phyloP scores from a whole-genome alignment of 2,797 vertebrate genomes.

The Pantherophis vulpinus region DNA sequence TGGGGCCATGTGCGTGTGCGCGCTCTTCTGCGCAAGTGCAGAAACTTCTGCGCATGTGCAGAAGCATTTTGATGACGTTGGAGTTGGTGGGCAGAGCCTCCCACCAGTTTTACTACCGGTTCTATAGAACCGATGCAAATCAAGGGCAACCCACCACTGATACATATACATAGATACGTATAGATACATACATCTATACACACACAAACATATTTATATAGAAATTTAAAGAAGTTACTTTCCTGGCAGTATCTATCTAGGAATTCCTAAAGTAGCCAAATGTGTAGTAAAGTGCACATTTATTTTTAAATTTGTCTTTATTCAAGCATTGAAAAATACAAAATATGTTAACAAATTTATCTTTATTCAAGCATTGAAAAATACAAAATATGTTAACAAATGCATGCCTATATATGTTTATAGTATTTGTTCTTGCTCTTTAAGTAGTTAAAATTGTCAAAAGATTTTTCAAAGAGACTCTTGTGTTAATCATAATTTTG shows the following conservation, averaged over 20 bases:
- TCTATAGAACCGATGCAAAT: too few species aligned
- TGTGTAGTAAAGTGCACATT: too few species aligned
- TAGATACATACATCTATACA: too few species aligned
- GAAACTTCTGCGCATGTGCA: too few species aligned
- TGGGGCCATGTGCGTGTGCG: too few species aligned
- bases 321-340: neutral
- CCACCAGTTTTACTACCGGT: too few species aligned
- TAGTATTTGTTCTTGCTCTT: neutral
- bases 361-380: neutral
- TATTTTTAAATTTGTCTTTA: neutral
- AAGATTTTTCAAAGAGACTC: neutral
- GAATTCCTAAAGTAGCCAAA: neutral
- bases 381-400: neutral
- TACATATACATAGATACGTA: too few species aligned
- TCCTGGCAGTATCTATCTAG: neutral
- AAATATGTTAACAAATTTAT: neutral
- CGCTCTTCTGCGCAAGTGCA: too few species aligned
- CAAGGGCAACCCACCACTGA: too few species aligned
- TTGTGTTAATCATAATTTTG: neutral
- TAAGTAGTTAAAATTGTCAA: too few species aligned
- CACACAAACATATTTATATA: neutral
- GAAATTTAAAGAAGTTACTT: neutral
- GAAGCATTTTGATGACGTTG: too few species aligned
- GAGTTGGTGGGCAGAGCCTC: too few species aligned
- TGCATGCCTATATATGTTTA: neutral